Base-by-base conservation (phyloP, 2,113 vertebrate genomes). In the Pungitius pungitius region DNA sequence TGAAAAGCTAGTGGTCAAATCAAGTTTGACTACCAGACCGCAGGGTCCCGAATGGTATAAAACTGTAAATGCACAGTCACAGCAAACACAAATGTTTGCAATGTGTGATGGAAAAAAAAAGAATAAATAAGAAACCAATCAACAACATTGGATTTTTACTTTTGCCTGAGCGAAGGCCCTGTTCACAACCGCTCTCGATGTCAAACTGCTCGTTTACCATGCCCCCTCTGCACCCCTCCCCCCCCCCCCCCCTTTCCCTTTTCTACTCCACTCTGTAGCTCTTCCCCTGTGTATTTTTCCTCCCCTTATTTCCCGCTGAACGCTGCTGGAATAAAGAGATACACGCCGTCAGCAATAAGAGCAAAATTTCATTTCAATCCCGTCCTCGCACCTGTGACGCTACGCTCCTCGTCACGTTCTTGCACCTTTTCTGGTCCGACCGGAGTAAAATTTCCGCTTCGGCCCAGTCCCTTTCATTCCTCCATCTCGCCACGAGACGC, bases 341-440 rank as follows among this genome's bases (percentile, higher is more conserved):
- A 71, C 71, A 63, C 22, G 49, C 39, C 33, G 58, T 64, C 63
- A 40, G 63, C 55, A 80, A 68, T n/a, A 17, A 54, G 43, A 78
- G 60, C 47, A 58, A 56, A 85, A 75, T 13, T n/a, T 1, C 11
- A n/a, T 60, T 61, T 39, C 77, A n/a, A 72, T 77, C 69, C 59
- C 13, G 40, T 85, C 70, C 65, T 79, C 10, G 42, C 40, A 82
- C 76, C 82, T 81, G 75, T 89, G 85, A 89, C 62, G 73, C 84
- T n/a, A 75, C 62, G 3, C 37, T 61, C 33, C 64, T 62, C 69
- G 45, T 22, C 27, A 56, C 83, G 67, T 68, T 65, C 59, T 22
- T 43, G n/a, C n/a, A 30, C 69, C 76, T 77, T 55, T 56, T 55
- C 47, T 62, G n/a, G 26, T 47, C 47, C 42, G 43, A 84, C 75